phyloP scores from a whole-genome alignment of 2,888 invertebrate genomes.

The Xylocampa areola region DNA sequence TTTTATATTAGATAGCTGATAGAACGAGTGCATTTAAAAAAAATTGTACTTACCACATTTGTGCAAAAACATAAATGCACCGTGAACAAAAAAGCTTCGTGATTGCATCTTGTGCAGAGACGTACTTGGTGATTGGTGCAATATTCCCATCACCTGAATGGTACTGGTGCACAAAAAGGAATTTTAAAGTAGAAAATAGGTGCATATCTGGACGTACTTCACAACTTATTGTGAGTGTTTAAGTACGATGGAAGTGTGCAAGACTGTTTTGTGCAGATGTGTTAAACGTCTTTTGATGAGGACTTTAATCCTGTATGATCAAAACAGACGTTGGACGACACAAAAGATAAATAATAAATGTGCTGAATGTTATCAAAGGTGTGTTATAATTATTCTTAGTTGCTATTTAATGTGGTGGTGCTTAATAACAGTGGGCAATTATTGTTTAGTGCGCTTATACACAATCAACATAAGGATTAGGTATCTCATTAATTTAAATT shows the following conservation, averaged over 20 bases:
- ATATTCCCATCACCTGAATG: constrained; percentile 57
- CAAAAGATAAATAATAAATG: constrained; percentile 38
- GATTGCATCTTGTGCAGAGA: constrained; percentile 66
- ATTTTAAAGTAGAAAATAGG: constrained; percentile 50
- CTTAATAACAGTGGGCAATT: constrained; percentile 13
- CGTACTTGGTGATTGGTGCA: constrained; percentile 65
- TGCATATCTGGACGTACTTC: constrained; percentile 45
- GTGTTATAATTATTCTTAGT: constrained; percentile 9
- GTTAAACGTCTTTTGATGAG: constrained; percentile 37
- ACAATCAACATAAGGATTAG: constrained; percentile 42
- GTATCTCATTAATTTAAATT: neutral
- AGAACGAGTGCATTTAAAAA: constrained; percentile 57
- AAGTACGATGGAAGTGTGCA: constrained; percentile 43
- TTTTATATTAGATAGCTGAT: constrained; percentile 7
- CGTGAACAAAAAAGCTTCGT: constrained; percentile 65
- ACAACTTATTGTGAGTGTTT: constrained; percentile 28
- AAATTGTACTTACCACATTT: constrained; percentile 67
- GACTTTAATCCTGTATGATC: constrained; percentile 32
- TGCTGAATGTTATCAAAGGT: constrained; percentile 30
- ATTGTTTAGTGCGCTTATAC: constrained; percentile 28
- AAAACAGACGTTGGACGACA: constrained; percentile 39
- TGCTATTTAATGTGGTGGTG: constrained; percentile 22
- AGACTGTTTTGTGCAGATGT: constrained; percentile 33
- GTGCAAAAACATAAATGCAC: constrained; percentile 56
- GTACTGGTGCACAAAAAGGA: constrained; percentile 53